Conservation (phyloP, 2,888 invertebrate species). For the Periphyllus acericola region DNA sequence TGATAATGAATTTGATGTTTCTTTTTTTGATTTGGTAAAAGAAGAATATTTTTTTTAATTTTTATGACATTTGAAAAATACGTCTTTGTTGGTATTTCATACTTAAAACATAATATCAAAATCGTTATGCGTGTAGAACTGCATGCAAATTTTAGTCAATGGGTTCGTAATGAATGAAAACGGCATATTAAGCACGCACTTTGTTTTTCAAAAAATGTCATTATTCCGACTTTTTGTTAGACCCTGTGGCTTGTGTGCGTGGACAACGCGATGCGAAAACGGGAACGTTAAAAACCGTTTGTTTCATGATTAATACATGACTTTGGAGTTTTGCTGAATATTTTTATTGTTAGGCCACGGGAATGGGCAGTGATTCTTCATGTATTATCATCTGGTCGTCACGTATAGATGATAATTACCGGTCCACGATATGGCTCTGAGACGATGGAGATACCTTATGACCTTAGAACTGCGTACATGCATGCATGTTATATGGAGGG, state of each 20-base stretch:
- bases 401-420: conserved; percentile 57
- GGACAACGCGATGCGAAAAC: conserved; percentile 33
- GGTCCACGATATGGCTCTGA: conserved; percentile 43
- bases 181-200: not conserved
- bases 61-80: no score
- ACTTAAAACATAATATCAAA: no score
- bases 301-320: conserved; percentile 61
- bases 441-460: conserved; percentile 49
- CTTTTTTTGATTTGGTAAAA: no score
- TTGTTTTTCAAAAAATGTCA: conserved; percentile 22
- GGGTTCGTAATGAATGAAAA: conserved; percentile 7
- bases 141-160: not conserved
- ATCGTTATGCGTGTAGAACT: not conserved
- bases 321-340: conserved; percentile 50
- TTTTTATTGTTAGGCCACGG: conserved; percentile 44
- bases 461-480: conserved; percentile 24
- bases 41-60: no score
- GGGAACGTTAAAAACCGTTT: conserved; percentile 56
- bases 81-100: no score
- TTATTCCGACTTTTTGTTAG: not conserved
- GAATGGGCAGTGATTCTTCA: conserved; percentile 35
- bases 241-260: not conserved
- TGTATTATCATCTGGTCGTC: conserved; percentile 57
- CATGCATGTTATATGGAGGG: not conserved
- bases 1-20: no score